A percentile compares a stretch with the other conserved stretches of the same genome.
Evolutionary conservation across 1,140 invertebrate species (phyloP).

Genomic region (Carposina sasakii): DNA sequence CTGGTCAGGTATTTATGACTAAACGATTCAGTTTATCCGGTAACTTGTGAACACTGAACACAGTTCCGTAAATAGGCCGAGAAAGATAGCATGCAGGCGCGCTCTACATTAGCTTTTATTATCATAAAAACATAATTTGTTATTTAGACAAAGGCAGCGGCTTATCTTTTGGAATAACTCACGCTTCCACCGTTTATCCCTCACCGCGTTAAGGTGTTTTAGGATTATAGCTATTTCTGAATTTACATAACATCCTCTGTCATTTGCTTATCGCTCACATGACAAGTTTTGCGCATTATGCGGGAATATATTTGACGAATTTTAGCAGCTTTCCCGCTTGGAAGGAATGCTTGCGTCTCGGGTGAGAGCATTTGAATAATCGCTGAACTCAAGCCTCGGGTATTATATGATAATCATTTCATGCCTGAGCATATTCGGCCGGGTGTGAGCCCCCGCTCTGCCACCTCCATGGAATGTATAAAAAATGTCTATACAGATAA

Average conservation of each 20-base stretch:
- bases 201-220: constrained; percentile 46
- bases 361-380: constrained; percentile 65
- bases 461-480: constrained; percentile 53
- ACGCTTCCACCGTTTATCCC: constrained; percentile 52
- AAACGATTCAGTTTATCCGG: no score
- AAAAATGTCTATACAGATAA: constrained; percentile 49
- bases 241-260: constrained; percentile 70
- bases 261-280: constrained; percentile 67
- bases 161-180: constrained; percentile 54
- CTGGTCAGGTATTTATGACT: no score
- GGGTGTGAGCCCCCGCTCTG: constrained; percentile 27
- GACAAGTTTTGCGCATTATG: constrained; percentile 62
- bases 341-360: constrained; percentile 26
- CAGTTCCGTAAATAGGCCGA: no score
- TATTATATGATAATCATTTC: constrained; percentile 72
- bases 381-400: constrained; percentile 50
- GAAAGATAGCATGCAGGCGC: no score
- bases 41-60: no score
- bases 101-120: constrained; percentile 9
- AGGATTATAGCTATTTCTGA: constrained; percentile 58
- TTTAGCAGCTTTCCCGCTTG: constrained; percentile 42
- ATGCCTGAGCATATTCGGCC: constrained; percentile 51
- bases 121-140: constrained; percentile 37
- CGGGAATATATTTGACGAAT: constrained; percentile 66
- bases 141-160: constrained; percentile 40